Evolutionary conservation across 1,140 invertebrate genomes (phyloP).

Genomic region (Ips nitidus): DNA sequence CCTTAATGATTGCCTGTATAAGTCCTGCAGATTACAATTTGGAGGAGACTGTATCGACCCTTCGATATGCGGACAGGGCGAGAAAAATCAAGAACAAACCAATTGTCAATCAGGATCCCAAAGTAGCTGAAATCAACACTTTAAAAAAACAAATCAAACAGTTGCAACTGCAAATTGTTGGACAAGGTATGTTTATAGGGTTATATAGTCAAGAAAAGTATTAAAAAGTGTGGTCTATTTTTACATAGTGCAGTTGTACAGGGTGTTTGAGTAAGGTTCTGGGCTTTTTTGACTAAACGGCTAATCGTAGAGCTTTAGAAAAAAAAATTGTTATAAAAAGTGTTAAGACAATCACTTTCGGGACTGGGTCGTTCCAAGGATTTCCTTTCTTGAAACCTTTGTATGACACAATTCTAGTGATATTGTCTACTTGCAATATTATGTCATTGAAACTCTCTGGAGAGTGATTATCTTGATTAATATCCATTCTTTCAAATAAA

Average conservation of each 20-base stretch:
- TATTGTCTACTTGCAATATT: too few relatives aligned
- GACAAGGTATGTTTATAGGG: conserved; percentile 43
- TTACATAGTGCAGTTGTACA: neutral
- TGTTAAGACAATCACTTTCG: too few relatives aligned
- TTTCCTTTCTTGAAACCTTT: too few relatives aligned
- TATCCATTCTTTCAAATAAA: too few relatives aligned
- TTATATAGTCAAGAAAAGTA: neutral
- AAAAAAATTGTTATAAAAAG: too few relatives aligned
- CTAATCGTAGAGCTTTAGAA: too few relatives aligned
- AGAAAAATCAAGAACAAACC: conserved; percentile 92
- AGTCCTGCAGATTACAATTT: conserved; percentile 88
- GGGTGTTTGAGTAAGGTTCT: neutral
- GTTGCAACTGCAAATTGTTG: conserved; percentile 62
- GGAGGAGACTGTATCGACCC: conserved; percentile 86
- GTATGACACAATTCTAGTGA: too few relatives aligned
- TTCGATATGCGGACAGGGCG: conserved; percentile 89
- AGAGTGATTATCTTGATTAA: too few relatives aligned
- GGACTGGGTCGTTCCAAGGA: too few relatives aligned
- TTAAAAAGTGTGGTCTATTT: neutral
- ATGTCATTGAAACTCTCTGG: too few relatives aligned
- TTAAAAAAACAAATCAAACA: conserved; percentile 68
- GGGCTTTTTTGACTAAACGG: too few relatives aligned
- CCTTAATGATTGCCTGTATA: conserved; percentile 92
- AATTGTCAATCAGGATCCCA: conserved; percentile 84
- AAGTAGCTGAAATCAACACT: conserved; percentile 66